Evolutionary conservation across 2,113 vertebrate species (phyloP).

Genomic region (Atlantisia rogersi): DNA sequence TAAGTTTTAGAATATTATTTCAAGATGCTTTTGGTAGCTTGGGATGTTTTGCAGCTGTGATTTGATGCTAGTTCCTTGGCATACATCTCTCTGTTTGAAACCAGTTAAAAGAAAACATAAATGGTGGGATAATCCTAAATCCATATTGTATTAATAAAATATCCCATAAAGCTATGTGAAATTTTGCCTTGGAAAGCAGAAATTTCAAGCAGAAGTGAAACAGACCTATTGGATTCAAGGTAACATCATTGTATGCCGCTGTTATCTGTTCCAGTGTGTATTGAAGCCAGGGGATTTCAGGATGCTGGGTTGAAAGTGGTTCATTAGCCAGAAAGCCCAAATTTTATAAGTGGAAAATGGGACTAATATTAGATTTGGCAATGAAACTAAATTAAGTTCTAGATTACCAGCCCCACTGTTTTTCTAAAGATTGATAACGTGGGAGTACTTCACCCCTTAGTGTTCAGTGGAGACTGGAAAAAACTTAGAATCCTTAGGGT

Average conservation of each 20-base stretch:
- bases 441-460: neutral
- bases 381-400: neutral
- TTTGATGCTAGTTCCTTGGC: neutral
- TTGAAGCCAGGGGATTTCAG: neutral
- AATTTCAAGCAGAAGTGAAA: neutral
- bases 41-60: neutral
- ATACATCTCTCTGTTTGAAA: neutral
- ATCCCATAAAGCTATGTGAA: neutral
- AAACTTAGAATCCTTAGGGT: neutral
- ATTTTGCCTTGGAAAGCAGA: neutral
- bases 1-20: neutral
- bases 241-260: neutral
- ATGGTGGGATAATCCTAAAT: neutral
- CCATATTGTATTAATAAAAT: neutral
- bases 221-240: neutral
- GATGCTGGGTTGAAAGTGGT: neutral
- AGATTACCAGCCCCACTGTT: neutral
- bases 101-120: neutral
- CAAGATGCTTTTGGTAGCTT: neutral
- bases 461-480: neutral
- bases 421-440: slow-evolving; percentile 34
- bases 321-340: neutral
- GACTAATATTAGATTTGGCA: neutral
- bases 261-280: neutral
- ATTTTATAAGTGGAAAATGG: neutral